Conservation (phyloP, 2,888 invertebrate species). For the Zygogramma bicolorata region DNA sequence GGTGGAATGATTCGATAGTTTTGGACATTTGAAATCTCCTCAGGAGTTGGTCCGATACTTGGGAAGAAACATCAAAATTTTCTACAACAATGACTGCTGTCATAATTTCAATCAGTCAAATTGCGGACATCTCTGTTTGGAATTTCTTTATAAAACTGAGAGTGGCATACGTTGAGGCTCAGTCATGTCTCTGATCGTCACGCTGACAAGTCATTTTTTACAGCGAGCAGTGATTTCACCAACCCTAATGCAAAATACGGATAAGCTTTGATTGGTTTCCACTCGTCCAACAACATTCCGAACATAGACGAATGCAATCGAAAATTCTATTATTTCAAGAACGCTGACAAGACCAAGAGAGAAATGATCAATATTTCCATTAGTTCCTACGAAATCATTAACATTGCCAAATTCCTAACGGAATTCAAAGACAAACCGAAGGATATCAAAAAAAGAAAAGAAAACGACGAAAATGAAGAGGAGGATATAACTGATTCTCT, state of each 20-base stretch:
- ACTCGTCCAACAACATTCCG: constrained; percentile 10
- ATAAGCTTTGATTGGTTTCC: constrained; percentile 17
- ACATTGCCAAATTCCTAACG: neutral
- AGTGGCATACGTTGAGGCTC: neutral
- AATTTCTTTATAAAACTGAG: constrained; percentile 21
- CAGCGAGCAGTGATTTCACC: constrained; percentile 10
- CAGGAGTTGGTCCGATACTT: constrained; percentile 39
- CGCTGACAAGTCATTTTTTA: neutral
- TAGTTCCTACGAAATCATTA: neutral
- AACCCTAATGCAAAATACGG: constrained; percentile 4
- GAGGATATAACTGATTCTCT: neutral
- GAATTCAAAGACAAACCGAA: neutral
- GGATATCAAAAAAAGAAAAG: neutral
- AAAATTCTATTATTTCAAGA: neutral
- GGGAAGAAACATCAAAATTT: neutral
- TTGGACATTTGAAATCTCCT: constrained; percentile 39
- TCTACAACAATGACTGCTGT: constrained; percentile 12
- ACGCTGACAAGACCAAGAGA: neutral
- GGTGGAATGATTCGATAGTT: constrained; percentile 40
- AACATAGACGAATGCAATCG: neutral
- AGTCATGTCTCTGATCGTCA: constrained; percentile 17
- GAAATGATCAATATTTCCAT: neutral
- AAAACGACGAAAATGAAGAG: neutral
- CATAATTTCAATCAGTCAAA: constrained; percentile 16
- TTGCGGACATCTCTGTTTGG: constrained; percentile 43